Conservation (phyloP, 2,797 vertebrate species). For the Enteromius afrohamiltoni region DNA sequence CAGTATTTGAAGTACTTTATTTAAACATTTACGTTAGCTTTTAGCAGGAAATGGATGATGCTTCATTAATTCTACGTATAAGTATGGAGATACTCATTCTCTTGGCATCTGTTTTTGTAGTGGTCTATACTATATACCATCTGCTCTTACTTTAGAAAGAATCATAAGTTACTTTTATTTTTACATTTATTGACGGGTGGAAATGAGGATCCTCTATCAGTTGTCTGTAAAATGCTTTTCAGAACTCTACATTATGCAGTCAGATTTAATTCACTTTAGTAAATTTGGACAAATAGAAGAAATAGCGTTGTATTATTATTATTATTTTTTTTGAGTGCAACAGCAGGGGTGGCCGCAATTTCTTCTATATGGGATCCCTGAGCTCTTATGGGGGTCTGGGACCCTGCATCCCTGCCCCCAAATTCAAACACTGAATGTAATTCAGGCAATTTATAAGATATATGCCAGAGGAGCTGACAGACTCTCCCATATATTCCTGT, state of each 20-base stretch:
- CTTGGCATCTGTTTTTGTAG: not conserved
- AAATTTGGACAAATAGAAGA: not conserved
- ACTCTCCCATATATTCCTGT: constrained; percentile 26
- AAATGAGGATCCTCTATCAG: not conserved
- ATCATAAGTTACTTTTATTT: not conserved
- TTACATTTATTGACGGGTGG: not conserved
- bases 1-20: constrained; percentile 14
- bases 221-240: not conserved
- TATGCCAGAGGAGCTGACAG: constrained; percentile 34
- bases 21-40: constrained; percentile 5
- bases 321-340: constrained; percentile 11
- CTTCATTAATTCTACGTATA: not conserved
- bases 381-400: not conserved
- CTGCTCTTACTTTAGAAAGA: not conserved
- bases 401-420: not conserved
- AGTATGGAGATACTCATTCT: not conserved
- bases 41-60: not conserved
- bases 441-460: constrained; percentile 34
- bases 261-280: not conserved
- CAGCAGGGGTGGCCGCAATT: constrained; percentile 5
- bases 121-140: not conserved
- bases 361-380: not conserved
- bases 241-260: not conserved
- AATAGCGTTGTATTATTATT: not conserved
- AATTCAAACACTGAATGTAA: constrained; percentile 18